Base-by-base conservation (phyloP, 2,113 vertebrate genomes). In the Pitta sordida region DNA sequence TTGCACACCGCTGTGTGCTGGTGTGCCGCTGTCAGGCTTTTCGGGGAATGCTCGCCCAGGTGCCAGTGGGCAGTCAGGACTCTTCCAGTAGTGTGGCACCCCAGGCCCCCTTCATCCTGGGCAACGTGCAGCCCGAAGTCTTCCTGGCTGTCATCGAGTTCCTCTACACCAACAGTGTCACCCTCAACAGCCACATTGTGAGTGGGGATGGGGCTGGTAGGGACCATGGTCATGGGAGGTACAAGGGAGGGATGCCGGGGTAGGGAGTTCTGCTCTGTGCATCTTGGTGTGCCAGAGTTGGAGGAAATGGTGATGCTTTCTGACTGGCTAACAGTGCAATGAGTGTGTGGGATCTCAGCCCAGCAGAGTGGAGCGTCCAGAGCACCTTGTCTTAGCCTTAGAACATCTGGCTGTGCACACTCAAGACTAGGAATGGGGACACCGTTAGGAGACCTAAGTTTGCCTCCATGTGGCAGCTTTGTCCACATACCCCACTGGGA, bases 111-210 rank as follows among this genome's bases (percentile, higher is more conserved):
- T 95, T 98, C 70, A 43, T 98, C 60, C 86, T 98, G 83, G 97
- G 96, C 85, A 96, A 98, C 0, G 95, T 98, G 71, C 97, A 98
- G 46, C 97, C 98, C 0, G 98, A 98, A 37, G 98, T 98, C 86
- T 98, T 98, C 91, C 77, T 98, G 86, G 97, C 97, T 0, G 97
- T 98, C 81, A 95, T 98, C 3, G 98, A 98, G 83, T 98, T 98
- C 95, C 97, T 98, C 65, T 98, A 98, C 41, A 98, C 98, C 65
- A 98, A 98, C 91, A 97, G 95, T 1, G 95, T 98, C 94, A 96
- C 96, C 48, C 97, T 98, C 83, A 96, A 97, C 87, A 97, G 91
- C 68, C 67, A 51, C 58, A 98, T 96, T 0, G 98, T 98, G 91
- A 98, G 98, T 97, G 90, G 73, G 56, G 59, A 15, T 53, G 39